Evolutionary conservation across 2,797 vertebrate species (phyloP), one percentile per base, ranked within the genome.

Genomic region (Enteromius argenteus): DNA sequence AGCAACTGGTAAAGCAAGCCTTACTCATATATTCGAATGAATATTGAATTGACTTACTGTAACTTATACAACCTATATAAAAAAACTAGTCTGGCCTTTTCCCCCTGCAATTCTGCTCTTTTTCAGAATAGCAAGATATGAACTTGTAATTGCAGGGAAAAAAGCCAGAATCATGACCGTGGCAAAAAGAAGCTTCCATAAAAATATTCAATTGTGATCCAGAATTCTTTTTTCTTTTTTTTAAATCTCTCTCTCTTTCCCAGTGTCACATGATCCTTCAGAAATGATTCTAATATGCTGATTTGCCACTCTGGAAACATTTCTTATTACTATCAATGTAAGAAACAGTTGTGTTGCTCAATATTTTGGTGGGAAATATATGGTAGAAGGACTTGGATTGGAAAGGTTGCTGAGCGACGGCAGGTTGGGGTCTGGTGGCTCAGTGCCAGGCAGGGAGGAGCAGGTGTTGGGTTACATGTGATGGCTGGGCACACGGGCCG

Each of bases 321-420:
- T 42, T 60, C 2, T 42, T 37, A 56, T 58, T 60, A 17, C 23
- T 58, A 27, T 17, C 5, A n/a, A 2, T 42, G n/a, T 23, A 60
- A 7, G 17, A 60, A n/a, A 14, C 10, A 13, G 72, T 32, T 23
- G 21, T 21, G 71, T n/a, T 58, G 32, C 35, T 76, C 4, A 35
- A 39, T 58, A 39, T 23, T 58, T 53, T 51, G 27, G 17, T 53
- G 10, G 10, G 7, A 74, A 17, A 75, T 75, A 86, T 77, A 67
- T 66, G 85, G 71, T 85, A 74, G 37, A 81, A 58, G 71, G 60
- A 87, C 35, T 80, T 78, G 46, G 80, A 87, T 90, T 86, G 84
- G 67, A 76, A 77, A n/a, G 35, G 83, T 74, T 85, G 80, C 86
- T 46, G 83, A 81, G 88, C 76, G 72, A 85, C 56, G 15, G 39